Base-by-base conservation (phyloP, 2,888 invertebrate genomes). In the Aproaerema taeniolella region DNA sequence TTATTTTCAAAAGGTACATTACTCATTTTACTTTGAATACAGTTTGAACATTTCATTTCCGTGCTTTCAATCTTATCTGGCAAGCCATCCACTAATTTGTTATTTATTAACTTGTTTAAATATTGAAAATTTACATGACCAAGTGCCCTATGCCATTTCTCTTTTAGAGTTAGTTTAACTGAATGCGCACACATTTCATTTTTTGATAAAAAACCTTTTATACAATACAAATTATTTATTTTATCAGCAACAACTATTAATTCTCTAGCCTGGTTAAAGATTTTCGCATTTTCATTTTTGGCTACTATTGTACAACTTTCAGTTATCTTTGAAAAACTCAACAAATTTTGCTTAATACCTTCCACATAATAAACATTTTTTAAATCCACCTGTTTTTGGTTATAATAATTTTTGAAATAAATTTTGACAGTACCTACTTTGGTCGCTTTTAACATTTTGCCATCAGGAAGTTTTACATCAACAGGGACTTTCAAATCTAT, bases 1-100 rank as follows among this genome's bases (percentile, higher is more conserved):
- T 57, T 54, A 41, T 54, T 55, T 41, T 51, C 10, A 53, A 58
- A 53, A 38, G 51, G 47, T 46, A 51, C 25, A 39, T 53, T 53
- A 39, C 10, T 1, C 50, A 55, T 53, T 47, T 55, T 57, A 29
- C 39, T 53, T 39, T 52, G 1, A 43, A 52, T 50, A 48, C 55
- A 55, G 33, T 34, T 58, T 28, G 47, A 37, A 53, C 53, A 56
- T 36, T 56, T 53, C 42, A 52, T 47, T 35, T 50, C 36, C 4
- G 9, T 42, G 10, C 6, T 43, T 48, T 53, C 50, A 39, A 53
- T 49, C 8, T 53, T 41, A 17, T 55, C 45, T 8, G 53, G 55
- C 25, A 55, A 45, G 30, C 54, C 55, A 1, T 49, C 38, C 24
- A 56, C 38, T 48, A 47, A 45, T 49, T 56, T 47, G 47, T 52